Evolutionary conservation across 2,888 invertebrate genomes (phyloP).

Genomic region (Anoplius nigerrimus): DNA sequence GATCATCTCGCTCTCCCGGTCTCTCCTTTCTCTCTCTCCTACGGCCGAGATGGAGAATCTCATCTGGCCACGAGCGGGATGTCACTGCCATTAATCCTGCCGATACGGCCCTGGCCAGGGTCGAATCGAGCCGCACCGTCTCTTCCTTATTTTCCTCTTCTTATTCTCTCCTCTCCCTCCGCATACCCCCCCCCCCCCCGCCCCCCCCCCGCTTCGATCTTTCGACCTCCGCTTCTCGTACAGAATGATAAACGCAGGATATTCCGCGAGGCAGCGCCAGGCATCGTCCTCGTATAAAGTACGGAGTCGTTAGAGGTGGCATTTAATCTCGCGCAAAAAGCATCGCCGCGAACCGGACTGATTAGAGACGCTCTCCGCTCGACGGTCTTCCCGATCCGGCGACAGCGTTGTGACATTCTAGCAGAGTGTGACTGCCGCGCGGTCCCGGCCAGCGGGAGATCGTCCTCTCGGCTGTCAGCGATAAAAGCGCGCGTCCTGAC

Average conservation of each 20-base stretch:
- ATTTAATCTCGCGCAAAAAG: slow-evolving; percentile 48
- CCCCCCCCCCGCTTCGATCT: slow-evolving; percentile 37
- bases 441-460: slow-evolving; percentile 2
- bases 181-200: slow-evolving; percentile 32
- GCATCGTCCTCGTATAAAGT: slow-evolving; percentile 44
- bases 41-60: slow-evolving; percentile 49
- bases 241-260: slow-evolving; percentile 54
- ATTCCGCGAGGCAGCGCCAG: slow-evolving; percentile 41
- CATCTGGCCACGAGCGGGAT: slow-evolving; percentile 65
- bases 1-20: slow-evolving; percentile 12
- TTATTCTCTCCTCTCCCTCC: slow-evolving; percentile 18
- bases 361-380: slow-evolving; percentile 35
- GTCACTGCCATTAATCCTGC: slow-evolving; percentile 70
- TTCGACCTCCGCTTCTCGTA: slow-evolving; percentile 45
- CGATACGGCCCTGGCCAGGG: slow-evolving; percentile 59
- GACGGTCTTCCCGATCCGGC: slow-evolving; percentile 15
- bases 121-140: slow-evolving; percentile 50
- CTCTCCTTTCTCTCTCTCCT: slow-evolving; percentile 31
- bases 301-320: slow-evolving; percentile 43
- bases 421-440: slow-evolving; percentile 17
- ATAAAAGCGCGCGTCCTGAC: slow-evolving; percentile 1
- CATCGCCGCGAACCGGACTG: slow-evolving; percentile 37
- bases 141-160: slow-evolving; percentile 38
- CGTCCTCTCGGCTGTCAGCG: slow-evolving; percentile 9
- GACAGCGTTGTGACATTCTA: slow-evolving; percentile 20